Percentiles rank a stretch among this genome's conserved stretches.
Conservation (phyloP, 2,888 invertebrate genomes). For the Anoplius nigerrimus region DNA sequence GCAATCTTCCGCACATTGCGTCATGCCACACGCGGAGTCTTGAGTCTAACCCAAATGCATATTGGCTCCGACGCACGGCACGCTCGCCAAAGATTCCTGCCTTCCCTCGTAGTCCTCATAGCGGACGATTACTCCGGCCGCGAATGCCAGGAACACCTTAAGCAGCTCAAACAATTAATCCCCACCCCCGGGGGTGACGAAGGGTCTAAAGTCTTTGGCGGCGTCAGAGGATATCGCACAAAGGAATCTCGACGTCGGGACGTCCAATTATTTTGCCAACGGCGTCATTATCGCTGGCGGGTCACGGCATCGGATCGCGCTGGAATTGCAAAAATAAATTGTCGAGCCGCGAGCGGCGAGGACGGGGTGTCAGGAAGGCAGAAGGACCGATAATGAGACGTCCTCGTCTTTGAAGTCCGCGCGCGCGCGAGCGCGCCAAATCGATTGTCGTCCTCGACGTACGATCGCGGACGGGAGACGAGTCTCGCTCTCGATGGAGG, state of each 20-base stretch:
- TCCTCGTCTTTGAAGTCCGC: conserved; percentile 47
- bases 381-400: conserved; percentile 52
- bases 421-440: too few relatives aligned
- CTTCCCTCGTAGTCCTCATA: too few relatives aligned
- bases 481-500: conserved; percentile 21
- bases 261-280: conserved; percentile 46
- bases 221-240: too few relatives aligned
- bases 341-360: conserved; percentile 7
- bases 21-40: conserved; percentile 38
- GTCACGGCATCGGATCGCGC: conserved; percentile 44
- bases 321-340: conserved; percentile 39
- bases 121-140: neutral
- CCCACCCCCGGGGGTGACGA: too few relatives aligned
- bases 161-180: conserved; percentile 1
- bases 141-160: neutral
- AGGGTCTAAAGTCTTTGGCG: too few relatives aligned
- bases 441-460: conserved; percentile 33
- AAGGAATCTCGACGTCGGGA: conserved; percentile 14
- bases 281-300: conserved; percentile 40
- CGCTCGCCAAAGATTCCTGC: neutral
- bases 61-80: conserved; percentile 28
- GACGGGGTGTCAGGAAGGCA: conserved; percentile 39
- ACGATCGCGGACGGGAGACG: conserved; percentile 30
- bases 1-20: conserved; percentile 44
- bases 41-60: conserved; percentile 37